Base-by-base conservation (phyloP, 2,888 invertebrate genomes). In the Folsomia manolachei region DNA sequence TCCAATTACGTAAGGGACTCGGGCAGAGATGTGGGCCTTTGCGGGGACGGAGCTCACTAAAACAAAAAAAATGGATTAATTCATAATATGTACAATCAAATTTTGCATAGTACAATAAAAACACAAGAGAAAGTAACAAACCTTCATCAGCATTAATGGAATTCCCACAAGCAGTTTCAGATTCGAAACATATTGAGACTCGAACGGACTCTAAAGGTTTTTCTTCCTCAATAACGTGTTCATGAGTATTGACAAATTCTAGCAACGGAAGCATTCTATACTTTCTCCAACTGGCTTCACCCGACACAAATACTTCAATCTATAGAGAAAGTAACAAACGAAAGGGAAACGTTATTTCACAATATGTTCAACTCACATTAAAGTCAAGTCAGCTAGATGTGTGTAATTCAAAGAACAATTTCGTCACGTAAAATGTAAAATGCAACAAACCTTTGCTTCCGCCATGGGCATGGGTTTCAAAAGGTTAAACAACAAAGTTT, bases 151-250 rank as follows among this genome's bases (percentile, higher is more conserved):
- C 94, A 82, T 92, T 91, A 0, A 90, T 88, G 83, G 91, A 91
- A 60, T 92, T 92, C 27, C 94, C 92, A 84, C 94, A 94, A 79
- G 91, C 90, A 71, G 93, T 91, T 69, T 89, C 89, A 83, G 92
- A 92, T 63, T 90, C 88, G 68, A 95, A 86, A 81, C 95, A 95
- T 51, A 95, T 86, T 81, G 92, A 91, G 19, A 94, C 90, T 66
- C 93, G 87, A 62, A 95, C 89, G 67, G 81, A 81, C 26, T 81
- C 81, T 26, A 81, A 76, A 65, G 66, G 69, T 56, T 76, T 90
- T 86, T 0, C 90, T 88, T 83, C 79, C 63, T 78, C 78, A 70
- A 78, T 87, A 89, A 77, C 73, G 53, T 78, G 78, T 65, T 77
- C 79, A 82, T 86, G 86, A 75, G 89, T 90, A 78, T 90, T 88